phyloP scores from a whole-genome alignment of 2,888 invertebrate genomes.

The Meganola albula region DNA sequence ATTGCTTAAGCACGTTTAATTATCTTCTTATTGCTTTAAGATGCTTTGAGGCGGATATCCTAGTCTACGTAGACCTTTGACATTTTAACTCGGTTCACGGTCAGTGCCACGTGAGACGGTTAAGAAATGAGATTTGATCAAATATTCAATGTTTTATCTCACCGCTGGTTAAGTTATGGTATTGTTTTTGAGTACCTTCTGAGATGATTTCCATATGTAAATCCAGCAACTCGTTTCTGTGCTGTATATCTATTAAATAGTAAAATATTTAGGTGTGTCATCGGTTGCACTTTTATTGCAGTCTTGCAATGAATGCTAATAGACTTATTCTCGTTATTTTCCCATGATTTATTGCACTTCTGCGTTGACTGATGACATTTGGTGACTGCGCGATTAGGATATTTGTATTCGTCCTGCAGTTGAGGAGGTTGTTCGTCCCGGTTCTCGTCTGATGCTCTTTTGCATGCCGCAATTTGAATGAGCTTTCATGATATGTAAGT shows the following conservation, averaged over 20 bases:
- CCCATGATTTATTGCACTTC: constrained; percentile 43
- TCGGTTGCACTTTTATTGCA: constrained; percentile 32
- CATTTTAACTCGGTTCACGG: constrained; percentile 48
- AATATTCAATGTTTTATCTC: no score
- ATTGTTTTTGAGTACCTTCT: no score
- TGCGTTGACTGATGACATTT: constrained; percentile 41
- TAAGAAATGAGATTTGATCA: no score
- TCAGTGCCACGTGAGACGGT: constrained; percentile 40
- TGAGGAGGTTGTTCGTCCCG: constrained; percentile 74
- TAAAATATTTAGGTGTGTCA: constrained; percentile 14
- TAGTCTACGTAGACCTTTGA: constrained; percentile 46
- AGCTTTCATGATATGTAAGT: no score
- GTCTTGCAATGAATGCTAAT: constrained; percentile 35
- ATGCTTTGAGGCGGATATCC: constrained; percentile 38
- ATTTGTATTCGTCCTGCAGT: constrained; percentile 67
- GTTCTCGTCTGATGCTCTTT: constrained; percentile 60
- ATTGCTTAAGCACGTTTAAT: constrained; percentile 14
- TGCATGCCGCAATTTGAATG: constrained; percentile 50
- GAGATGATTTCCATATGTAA: no score
- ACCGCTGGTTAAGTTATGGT: no score
- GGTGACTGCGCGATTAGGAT: constrained; percentile 42
- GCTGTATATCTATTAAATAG: constrained; percentile 20
- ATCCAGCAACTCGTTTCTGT: no score
- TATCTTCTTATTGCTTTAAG: constrained; percentile 22
- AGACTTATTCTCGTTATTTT: constrained; percentile 34